Conservation (phyloP, 2,113 vertebrate species). For the Dissostichus mawsoni region DNA sequence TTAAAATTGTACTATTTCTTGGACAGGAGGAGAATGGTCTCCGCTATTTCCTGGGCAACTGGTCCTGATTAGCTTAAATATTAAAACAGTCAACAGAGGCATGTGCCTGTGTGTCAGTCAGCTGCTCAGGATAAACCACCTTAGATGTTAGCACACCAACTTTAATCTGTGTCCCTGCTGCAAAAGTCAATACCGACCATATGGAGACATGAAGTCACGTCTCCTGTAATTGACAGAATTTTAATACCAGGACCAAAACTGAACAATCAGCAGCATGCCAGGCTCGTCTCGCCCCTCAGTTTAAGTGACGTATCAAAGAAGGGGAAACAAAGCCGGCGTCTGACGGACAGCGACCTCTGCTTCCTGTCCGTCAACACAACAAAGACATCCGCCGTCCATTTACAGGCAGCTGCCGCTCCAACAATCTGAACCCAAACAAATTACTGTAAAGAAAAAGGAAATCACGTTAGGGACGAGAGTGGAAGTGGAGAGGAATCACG, state of each 20-base stretch:
- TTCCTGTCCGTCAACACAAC: constrained; percentile 64
- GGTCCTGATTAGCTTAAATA: not conserved
- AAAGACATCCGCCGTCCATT: constrained; percentile 52
- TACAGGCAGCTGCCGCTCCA: constrained; percentile 67
- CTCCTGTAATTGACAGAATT: constrained; percentile 26
- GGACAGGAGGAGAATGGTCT: not conserved
- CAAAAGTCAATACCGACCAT: constrained; percentile 33
- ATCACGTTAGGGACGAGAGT: constrained; percentile 66
- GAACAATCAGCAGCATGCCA: constrained; percentile 19
- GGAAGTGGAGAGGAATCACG: constrained; percentile 33
- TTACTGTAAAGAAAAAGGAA: constrained; percentile 73
- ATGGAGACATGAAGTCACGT: constrained; percentile 31
- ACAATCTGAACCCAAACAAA: constrained; percentile 37
- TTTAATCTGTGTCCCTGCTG: constrained; percentile 13
- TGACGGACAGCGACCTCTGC: constrained; percentile 64
- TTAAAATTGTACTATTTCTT: not conserved
- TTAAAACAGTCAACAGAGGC: not conserved
- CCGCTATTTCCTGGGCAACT: not conserved
- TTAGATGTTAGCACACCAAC: constrained; percentile 1
- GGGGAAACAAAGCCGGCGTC: constrained; percentile 52
- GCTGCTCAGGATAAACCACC: not conserved
- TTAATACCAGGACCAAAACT: constrained; percentile 26
- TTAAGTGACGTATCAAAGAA: constrained; percentile 34
- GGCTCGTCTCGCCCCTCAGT: constrained; percentile 7
- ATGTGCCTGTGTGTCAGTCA: not conserved